Evolutionary conservation across 1,140 invertebrate genomes (phyloP), one percentile per base, ranked within the genome.

Genomic region (Pogonognathellus flavescens): DNA sequence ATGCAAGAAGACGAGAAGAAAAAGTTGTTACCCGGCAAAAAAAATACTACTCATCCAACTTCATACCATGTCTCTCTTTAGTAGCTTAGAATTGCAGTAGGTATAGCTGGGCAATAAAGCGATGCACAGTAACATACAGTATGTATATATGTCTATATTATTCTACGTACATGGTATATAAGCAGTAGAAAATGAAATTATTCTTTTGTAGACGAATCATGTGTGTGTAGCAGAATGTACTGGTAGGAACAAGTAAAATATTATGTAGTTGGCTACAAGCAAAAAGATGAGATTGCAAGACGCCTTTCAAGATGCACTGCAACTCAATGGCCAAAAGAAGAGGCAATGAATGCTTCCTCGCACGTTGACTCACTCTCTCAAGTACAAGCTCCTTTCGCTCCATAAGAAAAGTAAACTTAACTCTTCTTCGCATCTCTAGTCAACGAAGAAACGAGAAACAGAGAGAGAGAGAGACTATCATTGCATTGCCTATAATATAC

Each of bases 21-120:
- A 76, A 76, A 76, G 70, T 76, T 76, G 70, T 76, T 76, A 76
- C 70, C 70, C 70, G 70, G 41, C 25, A 41, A 76, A 76, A 72
- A 76, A 76, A 76, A 49, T 76, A 76, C 31, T 16, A 66, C 62
- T 66, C 62, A 66, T 25, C 62, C 6, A 66, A 20, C 62, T 20
- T 14, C 20, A 22, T 25, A 13, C 25, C 60, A 66, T 5, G 20
- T 25, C 60, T 66, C 25, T 14, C 13, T 20, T 1, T 60, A n/a
- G n/a, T n/a, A n/a, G n/a, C n/a, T n/a, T n/a, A n/a, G 25, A 66
- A 20, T 66, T 25, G 10, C 18, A 60, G 8, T 16, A 59, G 11
- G 18, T 14, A 10, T 66, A 25, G 11, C 2, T n/a, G 2, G 3
- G 53, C 11, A n/a, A 49, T 9, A 49, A 18, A 49, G 31, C n/a